These are phyloP conservation scores for Trematomus bernacchii DNA, from an alignment of 2,797 vertebrate species.

Conservation along the genomic window DNA sequence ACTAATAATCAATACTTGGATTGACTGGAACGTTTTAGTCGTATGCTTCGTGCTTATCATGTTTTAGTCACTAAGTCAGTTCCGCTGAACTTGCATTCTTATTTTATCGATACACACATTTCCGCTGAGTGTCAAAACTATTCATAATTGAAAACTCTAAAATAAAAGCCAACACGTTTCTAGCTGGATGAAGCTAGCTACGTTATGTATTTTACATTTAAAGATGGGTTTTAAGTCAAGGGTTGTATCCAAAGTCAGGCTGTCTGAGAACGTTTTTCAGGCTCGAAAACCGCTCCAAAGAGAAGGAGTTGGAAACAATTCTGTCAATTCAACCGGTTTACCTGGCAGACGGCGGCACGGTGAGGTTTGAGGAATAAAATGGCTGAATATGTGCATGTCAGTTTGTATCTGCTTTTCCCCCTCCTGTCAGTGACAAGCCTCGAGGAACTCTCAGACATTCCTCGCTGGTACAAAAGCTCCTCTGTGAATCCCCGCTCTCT, in stretches of 20 bases:
- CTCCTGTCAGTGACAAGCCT: constrained; percentile 30
- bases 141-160: too few relatives aligned
- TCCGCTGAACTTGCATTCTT: too few relatives aligned
- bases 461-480: constrained; percentile 11
- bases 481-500: constrained; percentile 19
- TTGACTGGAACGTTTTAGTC: too few relatives aligned
- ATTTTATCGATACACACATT: too few relatives aligned
- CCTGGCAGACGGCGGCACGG: constrained; percentile 16
- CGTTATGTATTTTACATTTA: neutral
- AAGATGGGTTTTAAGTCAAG: neutral
- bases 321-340: constrained; percentile 1
- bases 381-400: constrained; percentile 32
- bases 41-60: too few relatives aligned
- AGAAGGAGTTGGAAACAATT: constrained; percentile 19
- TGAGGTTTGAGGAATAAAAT: constrained; percentile 23
- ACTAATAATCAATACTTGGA: too few relatives aligned
- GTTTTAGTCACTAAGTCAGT: too few relatives aligned
- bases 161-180: too few relatives aligned
- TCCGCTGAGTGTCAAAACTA: too few relatives aligned
- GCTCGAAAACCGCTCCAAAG: neutral
- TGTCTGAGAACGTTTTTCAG: neutral
- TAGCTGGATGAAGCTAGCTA: neutral
- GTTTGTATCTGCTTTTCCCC: constrained; percentile 14
- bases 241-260: neutral
- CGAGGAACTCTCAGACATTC: constrained; percentile 16